Base-by-base conservation (phyloP, 2,113 vertebrate genomes). In the Hemicordylus capensis region DNA sequence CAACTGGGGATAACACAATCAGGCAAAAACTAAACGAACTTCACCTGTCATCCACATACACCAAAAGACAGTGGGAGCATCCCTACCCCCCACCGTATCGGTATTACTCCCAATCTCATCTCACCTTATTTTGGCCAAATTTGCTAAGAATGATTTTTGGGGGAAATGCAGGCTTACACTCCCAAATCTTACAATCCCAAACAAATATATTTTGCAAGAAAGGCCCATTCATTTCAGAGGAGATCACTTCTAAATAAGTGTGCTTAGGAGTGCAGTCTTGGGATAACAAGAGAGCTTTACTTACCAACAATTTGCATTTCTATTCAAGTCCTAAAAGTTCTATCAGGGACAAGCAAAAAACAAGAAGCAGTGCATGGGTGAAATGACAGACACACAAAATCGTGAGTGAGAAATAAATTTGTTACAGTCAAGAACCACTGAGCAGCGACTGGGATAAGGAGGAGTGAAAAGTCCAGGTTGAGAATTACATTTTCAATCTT, bases 11-110 rank as follows among this genome's bases (percentile, higher is more conserved):
- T 88, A 93, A 94, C 80, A 88, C 14, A 91, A 86, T 92, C 91
- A 88, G 85, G 86, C 88, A 86, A 93, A 94, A 95, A 90, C 86
- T 91, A 88, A 96, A 93, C 86, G 91, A 48, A 90, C 92, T 94
- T 93, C 92, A 61, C 37, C 58, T 90, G 90, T 56, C 2, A 3
- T 87, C 90, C 94, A 93, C 93, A 92, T 90, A 91, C 87, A 88
- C 91, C 87, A 80, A 56, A 90, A 89, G 82, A 81, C 83, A 89
- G 75, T 85, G 20, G 83, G 63, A 81, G 86, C 69, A 92, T 94
- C 88, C 24, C 15, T 9, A 34, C 31, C 46, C 15, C 39, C 6
- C 44, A 37, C 81, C 81, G 54, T 85, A 87, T 80, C 89, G 91
- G 88, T 64, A 86, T 64, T 75, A 92, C 87, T 26, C 31, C 75